phyloP scores from a whole-genome alignment of 2,113 vertebrate species.

The Alethe castanea region DNA sequence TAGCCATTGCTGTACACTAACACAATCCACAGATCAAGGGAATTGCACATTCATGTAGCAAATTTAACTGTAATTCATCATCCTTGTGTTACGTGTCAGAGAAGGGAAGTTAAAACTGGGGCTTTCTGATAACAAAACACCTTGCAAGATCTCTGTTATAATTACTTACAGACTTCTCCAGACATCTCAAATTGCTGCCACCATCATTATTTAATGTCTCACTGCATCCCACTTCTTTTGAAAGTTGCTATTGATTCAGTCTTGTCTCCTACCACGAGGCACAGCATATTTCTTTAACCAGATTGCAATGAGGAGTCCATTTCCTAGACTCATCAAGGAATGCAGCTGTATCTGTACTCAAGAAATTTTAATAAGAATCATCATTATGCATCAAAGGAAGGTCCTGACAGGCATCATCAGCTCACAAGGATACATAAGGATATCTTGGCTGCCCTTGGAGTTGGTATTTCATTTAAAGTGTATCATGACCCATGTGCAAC shows the following conservation, averaged over 20 bases:
- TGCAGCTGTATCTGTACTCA: background rate
- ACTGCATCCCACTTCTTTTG: background rate
- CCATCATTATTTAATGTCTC: background rate
- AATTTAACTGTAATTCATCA: background rate
- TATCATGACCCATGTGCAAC: background rate
- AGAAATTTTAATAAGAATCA: background rate
- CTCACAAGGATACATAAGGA: background rate
- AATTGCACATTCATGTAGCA: background rate
- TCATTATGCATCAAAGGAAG: background rate
- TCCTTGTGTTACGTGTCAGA: background rate
- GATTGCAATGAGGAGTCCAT: background rate
- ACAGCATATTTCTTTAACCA: background rate
- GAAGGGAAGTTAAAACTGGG: background rate
- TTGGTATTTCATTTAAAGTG: background rate
- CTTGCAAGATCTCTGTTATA: background rate
- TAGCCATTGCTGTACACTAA: background rate
- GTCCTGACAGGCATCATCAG: background rate
- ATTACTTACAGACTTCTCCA: background rate
- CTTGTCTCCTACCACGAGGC: background rate
- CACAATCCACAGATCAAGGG: background rate
- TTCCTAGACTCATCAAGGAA: background rate
- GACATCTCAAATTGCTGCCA: background rate
- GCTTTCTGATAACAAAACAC: background rate
- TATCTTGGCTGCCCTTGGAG: background rate
- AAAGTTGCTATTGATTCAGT: background rate